phyloP scores from a whole-genome alignment of 2,888 invertebrate species.

The Tetropium fuscum region DNA sequence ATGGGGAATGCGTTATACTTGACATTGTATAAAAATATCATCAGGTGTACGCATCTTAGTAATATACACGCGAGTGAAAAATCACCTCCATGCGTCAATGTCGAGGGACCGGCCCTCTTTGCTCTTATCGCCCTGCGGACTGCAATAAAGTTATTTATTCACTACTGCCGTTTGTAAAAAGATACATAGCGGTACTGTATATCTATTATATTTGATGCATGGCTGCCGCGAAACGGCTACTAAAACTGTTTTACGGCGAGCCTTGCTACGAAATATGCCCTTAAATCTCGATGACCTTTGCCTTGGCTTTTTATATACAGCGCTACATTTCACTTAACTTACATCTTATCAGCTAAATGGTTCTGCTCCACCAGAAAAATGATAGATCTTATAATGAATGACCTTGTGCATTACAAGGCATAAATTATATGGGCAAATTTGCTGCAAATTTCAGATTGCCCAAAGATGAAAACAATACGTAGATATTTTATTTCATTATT shows the following conservation, averaged over 20 bases:
- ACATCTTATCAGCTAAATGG: no score
- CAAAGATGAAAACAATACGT: no score
- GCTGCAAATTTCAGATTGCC: no score
- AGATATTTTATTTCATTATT: no score
- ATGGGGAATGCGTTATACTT: not conserved
- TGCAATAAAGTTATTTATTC: constrained; percentile 16
- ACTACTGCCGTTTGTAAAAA: not conserved
- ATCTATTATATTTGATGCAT: constrained; percentile 10
- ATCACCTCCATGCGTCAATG: constrained; percentile 11
- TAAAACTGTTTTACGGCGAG: not conserved
- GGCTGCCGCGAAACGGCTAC: not conserved
- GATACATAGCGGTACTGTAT: constrained; percentile 3
- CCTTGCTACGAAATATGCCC: not conserved
- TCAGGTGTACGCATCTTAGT: not conserved
- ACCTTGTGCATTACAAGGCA: no score
- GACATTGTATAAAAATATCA: not conserved
- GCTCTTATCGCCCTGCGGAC: not conserved
- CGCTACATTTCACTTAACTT: no score
- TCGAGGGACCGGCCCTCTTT: not conserved
- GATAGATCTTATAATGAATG: no score
- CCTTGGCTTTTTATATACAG: not conserved
- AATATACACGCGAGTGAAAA: not conserved
- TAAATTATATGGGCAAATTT: no score
- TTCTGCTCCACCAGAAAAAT: no score
- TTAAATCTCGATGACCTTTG: constrained; percentile 1